Evolutionary conservation across 2,888 invertebrate genomes (phyloP).

Genomic region (Ceraclea dissimilis): DNA sequence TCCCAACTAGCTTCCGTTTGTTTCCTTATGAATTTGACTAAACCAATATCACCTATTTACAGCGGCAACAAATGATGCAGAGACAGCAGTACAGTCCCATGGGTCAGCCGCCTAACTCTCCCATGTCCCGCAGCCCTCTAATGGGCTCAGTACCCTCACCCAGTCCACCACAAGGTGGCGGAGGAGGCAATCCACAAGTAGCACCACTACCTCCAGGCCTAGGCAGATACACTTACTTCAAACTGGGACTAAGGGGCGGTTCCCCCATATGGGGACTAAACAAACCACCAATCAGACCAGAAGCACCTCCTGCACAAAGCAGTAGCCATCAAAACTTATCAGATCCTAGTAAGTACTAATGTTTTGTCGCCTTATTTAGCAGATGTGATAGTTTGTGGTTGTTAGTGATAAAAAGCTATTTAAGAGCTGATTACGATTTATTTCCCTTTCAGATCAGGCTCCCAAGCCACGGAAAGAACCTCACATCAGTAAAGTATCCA

Average conservation of each 20-base stretch:
- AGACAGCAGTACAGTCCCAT: conserved; percentile 47
- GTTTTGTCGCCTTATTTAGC: too few relatives aligned
- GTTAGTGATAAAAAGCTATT: too few relatives aligned
- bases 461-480: conserved; percentile 39
- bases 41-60: too few relatives aligned
- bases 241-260: conserved; percentile 57
- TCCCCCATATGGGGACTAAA: conserved; percentile 56
- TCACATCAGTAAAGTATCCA: conserved; percentile 49
- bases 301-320: conserved; percentile 32
- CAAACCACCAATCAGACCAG: conserved; percentile 27
- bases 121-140: conserved; percentile 51
- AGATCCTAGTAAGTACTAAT: conserved; percentile 6
- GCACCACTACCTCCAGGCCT: conserved; percentile 54
- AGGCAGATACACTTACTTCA: conserved; percentile 51
- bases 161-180: conserved; percentile 30
- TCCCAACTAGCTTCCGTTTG: too few relatives aligned
- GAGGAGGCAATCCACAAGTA: conserved; percentile 35
- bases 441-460: conserved; percentile 11
- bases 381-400: too few relatives aligned
- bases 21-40: too few relatives aligned
- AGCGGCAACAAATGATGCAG: conserved; percentile 45
- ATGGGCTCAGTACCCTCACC: conserved; percentile 35
- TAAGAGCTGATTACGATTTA: background rate
- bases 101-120: conserved; percentile 51
- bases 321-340: conserved; percentile 5